phyloP scores from a whole-genome alignment of 2,888 invertebrate species.

The Nomada fucata region DNA sequence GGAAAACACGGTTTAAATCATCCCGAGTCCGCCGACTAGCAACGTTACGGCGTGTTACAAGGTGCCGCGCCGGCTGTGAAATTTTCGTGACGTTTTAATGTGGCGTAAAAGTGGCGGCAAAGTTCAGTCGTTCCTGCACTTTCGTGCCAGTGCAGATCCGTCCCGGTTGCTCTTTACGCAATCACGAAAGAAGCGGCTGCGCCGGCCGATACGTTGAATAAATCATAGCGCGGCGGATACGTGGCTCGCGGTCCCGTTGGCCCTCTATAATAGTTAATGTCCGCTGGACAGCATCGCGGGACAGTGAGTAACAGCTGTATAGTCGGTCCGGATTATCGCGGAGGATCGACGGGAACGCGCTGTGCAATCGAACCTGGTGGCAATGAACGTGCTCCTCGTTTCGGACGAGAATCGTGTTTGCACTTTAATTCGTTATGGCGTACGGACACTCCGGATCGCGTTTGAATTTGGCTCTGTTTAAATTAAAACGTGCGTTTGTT shows the following conservation, averaged over 20 bases:
- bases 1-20: neutral
- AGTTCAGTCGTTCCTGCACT: neutral
- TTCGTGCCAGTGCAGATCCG: neutral
- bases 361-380: neutral
- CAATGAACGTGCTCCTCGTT: neutral
- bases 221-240: slow-evolving; percentile 52
- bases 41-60: neutral
- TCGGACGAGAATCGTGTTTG: neutral
- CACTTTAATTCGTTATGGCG: slow-evolving; percentile 18
- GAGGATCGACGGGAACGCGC: slow-evolving; percentile 15
- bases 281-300: slow-evolving; percentile 72
- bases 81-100: slow-evolving; percentile 23
- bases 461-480: neutral
- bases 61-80: neutral
- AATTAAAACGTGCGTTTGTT: no score
- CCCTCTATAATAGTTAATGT: slow-evolving; percentile 67
- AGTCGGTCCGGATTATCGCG: slow-evolving; percentile 12
- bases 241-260: slow-evolving; percentile 44
- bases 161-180: neutral
- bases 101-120: slow-evolving; percentile 19
- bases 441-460: neutral
- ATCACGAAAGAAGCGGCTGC: slow-evolving; percentile 12
- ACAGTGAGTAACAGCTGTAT: slow-evolving; percentile 44
- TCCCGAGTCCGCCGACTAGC: neutral
- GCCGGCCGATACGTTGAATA: slow-evolving; percentile 3